phyloP scores from a whole-genome alignment of 2,113 vertebrate genomes.

The Dromaius novaehollandiae region DNA sequence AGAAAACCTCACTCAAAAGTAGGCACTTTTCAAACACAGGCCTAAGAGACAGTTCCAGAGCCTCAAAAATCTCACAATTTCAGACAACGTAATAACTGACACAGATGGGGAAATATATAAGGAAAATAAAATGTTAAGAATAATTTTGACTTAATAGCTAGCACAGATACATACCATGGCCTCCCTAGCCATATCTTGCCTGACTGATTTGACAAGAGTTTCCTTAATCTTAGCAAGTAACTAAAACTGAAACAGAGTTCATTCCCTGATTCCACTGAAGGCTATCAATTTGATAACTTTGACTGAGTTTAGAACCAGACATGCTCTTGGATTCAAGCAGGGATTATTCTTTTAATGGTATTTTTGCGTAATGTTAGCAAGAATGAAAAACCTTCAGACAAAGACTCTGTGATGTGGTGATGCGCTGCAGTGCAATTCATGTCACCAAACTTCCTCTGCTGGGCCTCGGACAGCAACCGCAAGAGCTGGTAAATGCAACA shows the following conservation, averaged over 20 bases:
- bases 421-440: background rate
- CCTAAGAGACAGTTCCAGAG: background rate
- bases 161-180: accelerated
- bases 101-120: background rate
- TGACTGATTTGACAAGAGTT: background rate
- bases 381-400: background rate
- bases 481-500: background rate
- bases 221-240: background rate
- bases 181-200: background rate
- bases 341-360: background rate
- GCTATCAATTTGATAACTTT: background rate
- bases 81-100: background rate
- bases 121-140: background rate
- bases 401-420: background rate
- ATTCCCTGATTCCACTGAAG: accelerated
- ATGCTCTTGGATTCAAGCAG: background rate
- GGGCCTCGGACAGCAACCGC: background rate
- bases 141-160: background rate
- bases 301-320: background rate
- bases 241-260: background rate
- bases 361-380: background rate
- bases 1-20: background rate
- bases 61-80: background rate
- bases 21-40: background rate
- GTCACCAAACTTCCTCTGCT: background rate